Base-by-base conservation (phyloP, 2,113 vertebrate species). In the Machaerirhynchus nigripectus region DNA sequence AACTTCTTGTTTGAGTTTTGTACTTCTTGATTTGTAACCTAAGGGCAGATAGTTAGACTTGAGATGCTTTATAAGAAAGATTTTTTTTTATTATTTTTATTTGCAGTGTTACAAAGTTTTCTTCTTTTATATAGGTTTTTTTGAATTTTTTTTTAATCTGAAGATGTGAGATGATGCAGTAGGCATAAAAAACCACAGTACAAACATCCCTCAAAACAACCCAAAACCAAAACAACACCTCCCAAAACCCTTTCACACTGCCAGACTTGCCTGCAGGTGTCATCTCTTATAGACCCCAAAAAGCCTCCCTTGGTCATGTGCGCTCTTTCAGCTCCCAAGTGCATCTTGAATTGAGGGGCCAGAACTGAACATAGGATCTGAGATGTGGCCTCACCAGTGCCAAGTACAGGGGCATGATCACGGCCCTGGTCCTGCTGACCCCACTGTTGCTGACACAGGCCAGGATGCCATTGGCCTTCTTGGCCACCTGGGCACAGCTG, bases 391-490 rank as follows among this genome's bases (percentile, higher is more conserved):
- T 60, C 52, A 50, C 1, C 2, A 37, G 12, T 11, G 22, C 76
- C 3, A 7, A 40, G n/a, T 39, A n/a, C 16, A n/a, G 39, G 3
- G 13, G 14, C 4, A 47, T 0, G 6, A 5, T 60, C 46, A 1
- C n/a, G 5, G 40, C 3, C 61, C 61, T 35, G 9, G 0, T 26
- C 23, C 53, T 52, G 19, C 19, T 59, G 53, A 15, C 2, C 28
- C 4, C 33, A 39, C 2, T 5, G 6, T 12, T 59, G 2, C 7
- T 59, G 28, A 5, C 15, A 16, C 15, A 44, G 33, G 2, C 10
- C 27, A 52, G 6, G 60, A 24, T 52, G 22, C 1, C 23, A 0
- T 3, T 28, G 33, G 44, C 22, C 18, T 11, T 65, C 37, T 44
- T 44, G 35, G 59, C 10, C 22, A 16, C 12, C 15, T 65, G 27